These are phyloP conservation scores for Miltochrista miniata DNA, from an alignment of 2,888 invertebrate genomes.

Conservation along the genomic window DNA sequence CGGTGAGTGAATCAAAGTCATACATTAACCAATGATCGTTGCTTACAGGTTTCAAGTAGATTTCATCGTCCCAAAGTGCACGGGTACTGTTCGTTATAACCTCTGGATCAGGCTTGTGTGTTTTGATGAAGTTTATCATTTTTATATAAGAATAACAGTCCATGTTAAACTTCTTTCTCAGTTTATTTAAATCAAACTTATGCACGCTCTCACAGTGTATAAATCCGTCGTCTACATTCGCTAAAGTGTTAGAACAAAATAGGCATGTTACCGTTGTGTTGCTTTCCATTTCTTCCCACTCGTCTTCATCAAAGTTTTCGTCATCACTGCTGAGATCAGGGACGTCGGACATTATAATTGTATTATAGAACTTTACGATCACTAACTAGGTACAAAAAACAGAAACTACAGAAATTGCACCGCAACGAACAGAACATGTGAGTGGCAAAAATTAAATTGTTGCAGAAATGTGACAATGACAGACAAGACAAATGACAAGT, in stretches of 20 bases:
- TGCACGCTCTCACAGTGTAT: conserved; percentile 87
- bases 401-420: conserved; percentile 7
- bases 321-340: conserved; percentile 80
- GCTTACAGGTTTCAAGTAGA: conserved; percentile 89
- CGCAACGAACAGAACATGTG: conserved; percentile 36
- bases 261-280: conserved; percentile 83
- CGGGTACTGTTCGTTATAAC: conserved; percentile 78
- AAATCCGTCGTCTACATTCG: conserved; percentile 85
- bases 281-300: conserved; percentile 79
- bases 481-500: too few species aligned
- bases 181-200: conserved; percentile 84
- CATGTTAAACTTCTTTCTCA: conserved; percentile 89
- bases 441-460: conserved; percentile 4
- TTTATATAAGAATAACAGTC: conserved; percentile 93
- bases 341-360: conserved; percentile 65
- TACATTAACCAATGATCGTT: conserved; percentile 93
- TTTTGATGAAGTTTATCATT: conserved; percentile 91
- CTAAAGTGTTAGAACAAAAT: conserved; percentile 86
- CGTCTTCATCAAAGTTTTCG: conserved; percentile 75
- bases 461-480: too few species aligned
- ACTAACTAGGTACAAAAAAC: conserved; percentile 3
- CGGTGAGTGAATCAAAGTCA: conserved; percentile 84
- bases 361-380: conserved; percentile 1
- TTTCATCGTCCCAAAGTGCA: conserved; percentile 89
- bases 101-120: conserved; percentile 83